Base-by-base conservation (phyloP, 2,113 vertebrate genomes). In the Macaca nemestrina region DNA sequence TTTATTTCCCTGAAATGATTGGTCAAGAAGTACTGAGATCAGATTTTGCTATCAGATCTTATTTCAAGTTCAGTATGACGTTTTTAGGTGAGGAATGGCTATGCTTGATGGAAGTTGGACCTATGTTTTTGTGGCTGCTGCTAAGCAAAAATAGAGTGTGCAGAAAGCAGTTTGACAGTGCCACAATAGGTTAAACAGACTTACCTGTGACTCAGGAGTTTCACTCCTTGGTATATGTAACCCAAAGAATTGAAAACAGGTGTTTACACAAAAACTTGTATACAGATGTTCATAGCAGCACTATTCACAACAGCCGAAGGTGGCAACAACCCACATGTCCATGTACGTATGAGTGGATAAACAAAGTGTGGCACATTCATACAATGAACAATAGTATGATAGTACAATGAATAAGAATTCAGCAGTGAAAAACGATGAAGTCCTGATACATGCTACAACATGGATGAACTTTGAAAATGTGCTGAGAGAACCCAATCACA, bases 1-100 rank as follows among this genome's bases (percentile, higher is more conserved):
- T 96, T 95, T 76, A 82, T 87, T 92, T 67, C 27, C 43, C 13
- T 88, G 93, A 70, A 94, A 67, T 93, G 40, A 80, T 38, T 80
- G 43, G 2, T 20, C 18, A 68, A 52, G 79, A 93, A 94, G 55
- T 73, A n/a, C 23, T n/a, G 64, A 85, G 68, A 59, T 82, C 10
- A 86, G 32, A 87, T n/a, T 79, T 92, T 50, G 38, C 32, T 94
- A 43, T 82, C n/a, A 83, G 86, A 79, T 61, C 20, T 40, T 88
- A 92, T 75, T 95, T 85, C 32, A 94, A 52, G 16, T 81, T 95
- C 45, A 84, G 30, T 84, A 30, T 86, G 70, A 95, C 93, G 59
- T 81, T 82, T 93, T 93, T n/a, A 93, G 25, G 13, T 82, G 38
- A 94, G 59, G n/a, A 94, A 93, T 23, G 45, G 18, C 50, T 93